Conservation (phyloP, 2,888 invertebrate genomes). For the Omphaloscelis lunosa region DNA sequence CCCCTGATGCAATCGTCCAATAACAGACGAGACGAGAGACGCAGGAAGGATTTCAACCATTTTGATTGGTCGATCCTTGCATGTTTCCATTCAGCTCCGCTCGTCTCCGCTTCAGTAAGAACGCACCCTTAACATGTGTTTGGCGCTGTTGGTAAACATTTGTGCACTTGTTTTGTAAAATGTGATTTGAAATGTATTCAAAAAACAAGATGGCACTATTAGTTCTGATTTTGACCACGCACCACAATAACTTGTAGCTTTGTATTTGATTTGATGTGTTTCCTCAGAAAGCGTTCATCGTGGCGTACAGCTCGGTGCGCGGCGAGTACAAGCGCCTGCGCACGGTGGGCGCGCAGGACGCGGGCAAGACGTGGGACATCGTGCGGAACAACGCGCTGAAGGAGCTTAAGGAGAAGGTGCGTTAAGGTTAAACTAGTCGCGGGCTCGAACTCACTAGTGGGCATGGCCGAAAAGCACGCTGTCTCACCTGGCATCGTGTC, state of each 20-base stretch:
- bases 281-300: constrained; percentile 89
- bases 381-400: constrained; percentile 92
- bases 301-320: constrained; percentile 91
- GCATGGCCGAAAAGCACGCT: too few species aligned
- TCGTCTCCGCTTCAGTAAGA: too few species aligned
- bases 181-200: too few species aligned
- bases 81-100: too few species aligned
- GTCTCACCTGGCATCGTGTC: too few species aligned
- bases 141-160: not conserved
- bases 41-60: too few species aligned
- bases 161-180: not conserved
- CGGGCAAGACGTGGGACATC: constrained; percentile 93
- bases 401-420: constrained; percentile 62
- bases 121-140: too few species aligned
- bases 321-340: constrained; percentile 94
- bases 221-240: not conserved
- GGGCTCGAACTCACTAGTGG: too few species aligned
- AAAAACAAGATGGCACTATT: not conserved
- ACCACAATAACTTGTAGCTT: not conserved
- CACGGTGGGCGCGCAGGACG: constrained; percentile 90
- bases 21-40: too few species aligned
- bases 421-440: too few species aligned
- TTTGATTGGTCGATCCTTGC: too few species aligned
- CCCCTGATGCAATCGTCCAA: too few species aligned
- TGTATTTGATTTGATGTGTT: not conserved